Evolutionary conservation across 2,113 vertebrate genomes (phyloP), one percentile per base, ranked within the genome.

Genomic region (Saimiri boliviensis): DNA sequence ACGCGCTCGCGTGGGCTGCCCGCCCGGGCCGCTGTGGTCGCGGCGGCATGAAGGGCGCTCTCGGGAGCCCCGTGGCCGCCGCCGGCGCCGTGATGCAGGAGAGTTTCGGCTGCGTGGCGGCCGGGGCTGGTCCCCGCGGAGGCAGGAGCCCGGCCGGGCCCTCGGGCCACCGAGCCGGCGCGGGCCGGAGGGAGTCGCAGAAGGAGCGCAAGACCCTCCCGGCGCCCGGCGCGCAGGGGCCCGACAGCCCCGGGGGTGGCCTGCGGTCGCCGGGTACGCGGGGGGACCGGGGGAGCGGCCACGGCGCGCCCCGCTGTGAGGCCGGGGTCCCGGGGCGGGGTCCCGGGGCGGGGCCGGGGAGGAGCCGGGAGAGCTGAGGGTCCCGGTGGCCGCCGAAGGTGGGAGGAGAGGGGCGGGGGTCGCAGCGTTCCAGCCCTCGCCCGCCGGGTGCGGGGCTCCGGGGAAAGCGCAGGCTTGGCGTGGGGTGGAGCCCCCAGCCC

Each of bases 151-250:
- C 95, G 11, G 97, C 96, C 17, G 92, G 89, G 81, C 37, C 73
- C 89, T 52, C 86, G 35, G 47, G 95, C 16, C 97, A 47, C 58
- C 85, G 80, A 99, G 98, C 96, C 12, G 95, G 94, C 86, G 77
- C 94, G 4, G 86, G 97, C 4, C 98, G 99, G 92, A 99, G 98
- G 91, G 99, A 99, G 87, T 99, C 99, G 4, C 99, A 99, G 97
- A 99, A 97, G 95, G 99, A 99, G 27, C 96, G 98, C 45, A 98
- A 98, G 94, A 94, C 93, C 94, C 86, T 98, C 42, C 96, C 95
- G 20, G 82, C 82, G 45, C 92, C 96, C 8, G 70, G 42, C 70
- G 76, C 85, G 14, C 95, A 92, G 87, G 95, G 92, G 89, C 93
- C 58, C 0, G 90, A 97, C 52, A 93, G 95, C 37, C 66, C 88